A percentile compares a stretch with the other conserved stretches of the same genome.
These are phyloP conservation scores for Urocolius indicus DNA, from an alignment of 2,113 vertebrate species.

Conservation along the genomic window DNA sequence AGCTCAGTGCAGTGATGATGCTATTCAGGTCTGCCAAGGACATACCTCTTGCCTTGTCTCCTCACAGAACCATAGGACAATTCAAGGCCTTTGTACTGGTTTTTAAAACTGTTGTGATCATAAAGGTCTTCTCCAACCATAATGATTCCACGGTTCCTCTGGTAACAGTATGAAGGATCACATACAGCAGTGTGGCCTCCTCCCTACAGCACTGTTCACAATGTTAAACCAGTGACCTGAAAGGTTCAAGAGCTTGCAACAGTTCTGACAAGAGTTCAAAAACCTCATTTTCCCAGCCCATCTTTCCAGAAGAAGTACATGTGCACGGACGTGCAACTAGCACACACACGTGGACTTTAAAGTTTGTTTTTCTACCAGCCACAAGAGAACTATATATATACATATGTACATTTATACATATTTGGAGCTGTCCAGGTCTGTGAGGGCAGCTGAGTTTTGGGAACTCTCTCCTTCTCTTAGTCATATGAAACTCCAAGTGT, in stretches of 20 bases:
- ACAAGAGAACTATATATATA: neutral
- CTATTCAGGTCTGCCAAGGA: neutral
- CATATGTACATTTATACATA: too few relatives aligned
- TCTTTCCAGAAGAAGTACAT: neutral
- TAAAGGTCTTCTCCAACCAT: neutral
- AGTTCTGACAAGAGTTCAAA: neutral
- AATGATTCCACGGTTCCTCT: neutral
- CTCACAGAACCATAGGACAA: neutral
- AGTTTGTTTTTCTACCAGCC: neutral
- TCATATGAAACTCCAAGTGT: neutral
- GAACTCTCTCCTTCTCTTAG: neutral
- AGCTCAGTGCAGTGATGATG: neutral
- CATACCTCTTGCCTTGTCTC: rapidly evolving
- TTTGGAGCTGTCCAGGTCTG: neutral
- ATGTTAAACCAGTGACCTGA: neutral
- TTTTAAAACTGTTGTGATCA: neutral
- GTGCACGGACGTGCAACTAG: rapidly evolving
- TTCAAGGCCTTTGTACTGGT: neutral
- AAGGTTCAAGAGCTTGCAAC: neutral
- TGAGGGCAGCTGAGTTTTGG: neutral
- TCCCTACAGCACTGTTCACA: neutral
- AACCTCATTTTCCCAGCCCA: neutral
- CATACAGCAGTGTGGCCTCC: neutral
- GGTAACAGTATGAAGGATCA: rapidly evolving
- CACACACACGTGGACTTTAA: neutral